These are phyloP conservation scores for Hiodon tergisus DNA, from an alignment of 2,113 vertebrate species.

Conservation along the genomic window DNA sequence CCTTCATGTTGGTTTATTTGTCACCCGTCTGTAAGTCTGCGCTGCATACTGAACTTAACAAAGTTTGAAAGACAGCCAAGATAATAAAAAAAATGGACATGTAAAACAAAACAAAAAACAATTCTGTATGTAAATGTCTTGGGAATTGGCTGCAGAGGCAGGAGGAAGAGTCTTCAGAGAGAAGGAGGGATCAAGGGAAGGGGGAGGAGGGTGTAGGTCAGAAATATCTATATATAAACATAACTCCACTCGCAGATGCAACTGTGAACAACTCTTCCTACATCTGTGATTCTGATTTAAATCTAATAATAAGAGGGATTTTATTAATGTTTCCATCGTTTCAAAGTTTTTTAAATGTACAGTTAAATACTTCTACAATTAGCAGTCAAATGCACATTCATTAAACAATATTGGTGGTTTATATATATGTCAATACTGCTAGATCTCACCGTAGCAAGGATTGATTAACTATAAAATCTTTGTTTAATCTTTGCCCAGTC, in stretches of 20 bases:
- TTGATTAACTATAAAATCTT: no score
- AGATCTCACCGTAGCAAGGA: no score
- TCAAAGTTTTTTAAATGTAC: no score
- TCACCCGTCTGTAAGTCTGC: background rate
- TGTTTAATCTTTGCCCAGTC: no score
- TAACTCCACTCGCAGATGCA: background rate
- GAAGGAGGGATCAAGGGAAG: background rate
- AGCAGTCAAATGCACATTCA: no score
- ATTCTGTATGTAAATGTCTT: background rate
- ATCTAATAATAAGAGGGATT: no score
- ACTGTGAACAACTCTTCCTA: background rate
- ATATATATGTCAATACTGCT: no score
- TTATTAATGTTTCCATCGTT: background rate
- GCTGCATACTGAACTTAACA: no score
- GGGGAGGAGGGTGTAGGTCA: background rate
- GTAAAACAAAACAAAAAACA: background rate
- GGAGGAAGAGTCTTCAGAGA: background rate
- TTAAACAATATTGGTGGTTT: no score
- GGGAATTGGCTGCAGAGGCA: background rate
- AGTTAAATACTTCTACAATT: no score
- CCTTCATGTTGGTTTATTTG: background rate
- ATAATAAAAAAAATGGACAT: background rate
- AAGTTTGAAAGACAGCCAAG: background rate
- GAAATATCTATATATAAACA: background rate
- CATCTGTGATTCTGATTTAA: background rate